These are phyloP conservation scores for Chunga burmeisteri DNA, from an alignment of 2,113 vertebrate species.

Conservation along the genomic window DNA sequence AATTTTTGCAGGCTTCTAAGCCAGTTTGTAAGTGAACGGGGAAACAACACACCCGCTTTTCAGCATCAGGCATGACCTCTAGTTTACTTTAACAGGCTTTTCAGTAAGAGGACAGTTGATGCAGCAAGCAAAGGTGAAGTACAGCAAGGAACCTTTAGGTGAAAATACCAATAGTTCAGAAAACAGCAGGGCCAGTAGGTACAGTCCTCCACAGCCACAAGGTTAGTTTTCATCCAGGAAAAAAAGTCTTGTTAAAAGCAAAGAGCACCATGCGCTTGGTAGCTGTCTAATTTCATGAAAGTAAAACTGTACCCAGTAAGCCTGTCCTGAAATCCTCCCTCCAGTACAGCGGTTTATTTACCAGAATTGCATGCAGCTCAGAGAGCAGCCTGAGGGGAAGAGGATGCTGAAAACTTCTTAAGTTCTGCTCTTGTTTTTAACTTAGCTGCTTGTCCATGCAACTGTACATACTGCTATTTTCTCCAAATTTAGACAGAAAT, in stretches of 20 bases:
- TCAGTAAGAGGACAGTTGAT: background rate
- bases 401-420: background rate
- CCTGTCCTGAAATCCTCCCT: background rate
- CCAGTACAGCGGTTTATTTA: background rate
- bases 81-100: background rate
- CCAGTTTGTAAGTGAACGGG: background rate
- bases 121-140: background rate
- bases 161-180: background rate
- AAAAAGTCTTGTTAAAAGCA: background rate
- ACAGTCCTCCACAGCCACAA: background rate
- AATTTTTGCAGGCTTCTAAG: background rate
- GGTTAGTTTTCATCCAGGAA: background rate
- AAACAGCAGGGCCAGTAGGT: background rate
- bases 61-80: background rate
- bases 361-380: background rate
- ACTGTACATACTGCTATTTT: fast-evolving
- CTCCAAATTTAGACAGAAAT: background rate
- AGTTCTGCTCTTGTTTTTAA: background rate
- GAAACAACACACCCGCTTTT: background rate
- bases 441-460: background rate
- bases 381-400: background rate
- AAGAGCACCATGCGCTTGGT: background rate
- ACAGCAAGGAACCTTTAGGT: background rate
- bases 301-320: background rate
- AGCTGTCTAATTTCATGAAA: background rate